A percentile compares a stretch with the other conserved stretches of the same genome.
These are phyloP conservation scores for Mastomys coucha DNA, from an alignment of 2,113 vertebrate genomes.

Conservation along the genomic window DNA sequence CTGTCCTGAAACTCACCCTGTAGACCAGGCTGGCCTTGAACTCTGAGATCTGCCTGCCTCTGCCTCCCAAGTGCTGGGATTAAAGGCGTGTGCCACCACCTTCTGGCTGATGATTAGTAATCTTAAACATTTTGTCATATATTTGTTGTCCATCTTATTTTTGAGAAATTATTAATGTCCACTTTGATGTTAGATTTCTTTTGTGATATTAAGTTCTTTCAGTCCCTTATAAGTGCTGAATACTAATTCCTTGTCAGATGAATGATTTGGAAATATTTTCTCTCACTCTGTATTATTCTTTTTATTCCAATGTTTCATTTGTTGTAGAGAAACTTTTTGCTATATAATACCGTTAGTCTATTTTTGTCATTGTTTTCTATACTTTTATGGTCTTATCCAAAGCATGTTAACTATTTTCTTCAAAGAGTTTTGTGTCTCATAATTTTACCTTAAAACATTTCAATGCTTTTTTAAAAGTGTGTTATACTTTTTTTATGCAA, in stretches of 20 bases:
- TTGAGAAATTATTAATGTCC: neutral
- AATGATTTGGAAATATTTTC: neutral
- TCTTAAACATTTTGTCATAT: neutral
- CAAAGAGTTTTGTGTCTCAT: neutral
- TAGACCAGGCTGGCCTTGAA: too few relatives aligned
- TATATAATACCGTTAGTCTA: neutral
- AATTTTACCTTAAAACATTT: neutral
- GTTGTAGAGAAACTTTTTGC: neutral
- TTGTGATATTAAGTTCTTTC: neutral
- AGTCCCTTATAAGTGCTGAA: neutral
- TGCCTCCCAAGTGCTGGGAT: too few relatives aligned
- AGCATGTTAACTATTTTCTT: neutral
- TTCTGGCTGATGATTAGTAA: neutral
- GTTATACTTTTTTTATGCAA: neutral
- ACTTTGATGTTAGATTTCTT: neutral
- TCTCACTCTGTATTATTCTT: neutral
- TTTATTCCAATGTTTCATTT: neutral
- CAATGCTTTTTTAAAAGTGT: neutral
- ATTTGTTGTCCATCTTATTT: neutral
- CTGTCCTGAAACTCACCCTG: too few relatives aligned
- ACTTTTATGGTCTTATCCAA: neutral
- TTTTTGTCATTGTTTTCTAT: neutral
- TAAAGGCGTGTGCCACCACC: too few relatives aligned
- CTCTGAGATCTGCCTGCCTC: too few relatives aligned
- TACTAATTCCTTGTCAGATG: neutral